Base-by-base conservation (phyloP, 2,113 vertebrate species). In the Alethe diademata region DNA sequence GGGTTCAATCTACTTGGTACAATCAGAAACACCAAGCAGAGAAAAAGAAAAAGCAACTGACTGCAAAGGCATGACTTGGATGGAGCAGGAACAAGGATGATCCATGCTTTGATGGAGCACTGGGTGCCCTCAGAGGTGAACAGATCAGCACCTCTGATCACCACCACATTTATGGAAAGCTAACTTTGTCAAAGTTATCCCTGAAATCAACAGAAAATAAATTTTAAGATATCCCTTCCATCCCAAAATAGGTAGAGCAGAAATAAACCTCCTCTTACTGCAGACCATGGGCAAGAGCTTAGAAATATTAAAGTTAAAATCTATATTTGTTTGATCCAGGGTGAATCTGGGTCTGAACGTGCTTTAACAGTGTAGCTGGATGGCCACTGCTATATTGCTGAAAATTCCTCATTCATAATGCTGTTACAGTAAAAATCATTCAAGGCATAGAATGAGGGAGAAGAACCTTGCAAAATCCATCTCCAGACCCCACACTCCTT, bases 41-140 rank as follows among this genome's bases (percentile, higher is more conserved):
- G 78, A 35, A 62, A 69, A 72, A 67, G 28, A 5, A 74, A 53
- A 81, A 69, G 47, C 0, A 3, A 4, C 50, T 17, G 38, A 47
- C 53, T 78, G 7, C 23, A 65, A n/a, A 72, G 1, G 6, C 6
- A 1, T 57, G 13, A 4, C 82, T 40, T 26, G 29, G 40, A 81
- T 57, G 18, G 45, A 92, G 35, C n/a, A 36, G 31, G 51, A 74
- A 6, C 8, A 75, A 56, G 18, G 31, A 38, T n/a, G 36, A 43
- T 60, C 43, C 29, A 0, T 1, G 1, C 22, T 53, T 25, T 72
- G 48, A 45, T 2, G 1, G 43, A 85, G 8, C 31, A 53, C 1
- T 0, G 1, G 35, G 13, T 48, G 26, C 5, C 4, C 9, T 9
- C 6, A 51, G 56, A 78, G 51, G 40, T 18, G 53, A 54, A 47